Conservation (phyloP, 2,797 vertebrate genomes). For the Peromyscus eremicus region DNA sequence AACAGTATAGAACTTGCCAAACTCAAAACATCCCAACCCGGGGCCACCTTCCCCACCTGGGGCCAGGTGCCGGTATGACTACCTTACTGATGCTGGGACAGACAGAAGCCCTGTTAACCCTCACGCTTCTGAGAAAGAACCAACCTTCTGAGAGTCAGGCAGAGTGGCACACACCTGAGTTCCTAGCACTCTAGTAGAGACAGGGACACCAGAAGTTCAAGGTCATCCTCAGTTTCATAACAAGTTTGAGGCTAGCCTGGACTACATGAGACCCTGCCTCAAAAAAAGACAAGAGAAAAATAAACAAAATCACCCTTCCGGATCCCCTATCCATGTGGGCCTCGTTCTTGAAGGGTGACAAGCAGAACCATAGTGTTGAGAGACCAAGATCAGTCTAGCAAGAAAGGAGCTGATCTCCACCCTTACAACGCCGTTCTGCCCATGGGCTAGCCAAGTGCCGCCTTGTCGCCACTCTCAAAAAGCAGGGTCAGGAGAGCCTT, state of each 20-base stretch:
- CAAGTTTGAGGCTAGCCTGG: neutral
- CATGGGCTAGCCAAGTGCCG: rapidly evolving
- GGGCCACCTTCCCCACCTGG: rapidly evolving
- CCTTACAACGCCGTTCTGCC: rapidly evolving
- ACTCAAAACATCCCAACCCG: rapidly evolving
- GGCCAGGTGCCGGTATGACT: rapidly evolving
- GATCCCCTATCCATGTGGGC: neutral
- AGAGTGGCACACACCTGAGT: neutral
- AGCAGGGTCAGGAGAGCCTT: neutral
- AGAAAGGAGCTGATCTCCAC: rapidly evolving
- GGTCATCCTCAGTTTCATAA: neutral
- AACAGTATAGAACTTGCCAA: rapidly evolving
- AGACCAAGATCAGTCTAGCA: neutral
- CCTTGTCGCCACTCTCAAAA: neutral
- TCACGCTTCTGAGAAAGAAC: rapidly evolving
- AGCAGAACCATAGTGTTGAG: neutral
- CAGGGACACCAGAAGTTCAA: neutral
- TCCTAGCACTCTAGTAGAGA: neutral
- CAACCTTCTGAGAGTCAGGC: neutral
- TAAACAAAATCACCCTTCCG: neutral
- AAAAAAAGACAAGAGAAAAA: neutral
- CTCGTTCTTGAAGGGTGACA: neutral
- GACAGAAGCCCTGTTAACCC: rapidly evolving
- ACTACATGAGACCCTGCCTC: neutral
- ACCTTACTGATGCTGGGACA: neutral